Base-by-base conservation (phyloP, 2,797 vertebrate species). In the Ptychadena robeensis region DNA sequence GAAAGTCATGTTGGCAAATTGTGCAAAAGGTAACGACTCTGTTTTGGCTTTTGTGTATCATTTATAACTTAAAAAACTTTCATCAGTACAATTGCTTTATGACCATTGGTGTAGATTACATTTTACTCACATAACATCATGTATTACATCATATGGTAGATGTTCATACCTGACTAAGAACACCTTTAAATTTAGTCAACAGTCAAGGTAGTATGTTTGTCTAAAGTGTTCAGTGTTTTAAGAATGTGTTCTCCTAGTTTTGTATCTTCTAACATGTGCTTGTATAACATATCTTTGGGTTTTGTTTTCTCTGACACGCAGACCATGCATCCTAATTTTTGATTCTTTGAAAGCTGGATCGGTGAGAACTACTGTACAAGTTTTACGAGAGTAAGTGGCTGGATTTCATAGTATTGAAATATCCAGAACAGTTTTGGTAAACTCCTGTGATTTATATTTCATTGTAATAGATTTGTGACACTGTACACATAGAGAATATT, bases 251-350 rank as follows among this genome's bases (percentile, higher is more conserved):
- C 0, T 44, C 18, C 7, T 8, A 48, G 0, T 18, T 2, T 18
- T 5, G 44, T 22, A 48, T 48, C 15, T 18, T 22, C 15, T 22
- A 15, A 15, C 40, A 4, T 44, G 40, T 44, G 4, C 22, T 9
- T 71, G 22, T 70, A 22, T 70, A 44, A 3, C 11, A 25, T 27
- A 30, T 14, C 3, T 71, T 40, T 34, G 44, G 2, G 25, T 27
- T 40, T 15, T 40, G 64, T 25, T 72, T 34, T n/a, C 18, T 9
- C 27, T 0, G 30, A 5, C 57, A 10, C n/a, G n/a, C 86, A 99
- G 98, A 87, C 96, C 98, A 27, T 99, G 98, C 78, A 97, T 99
- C 90, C 95, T 99, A 30, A 94, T 98, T 87, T 95, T 99, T 86
- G 97, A 99, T 89, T 99, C 98, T 80, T 92, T 99, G 83, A 99